Base-by-base conservation (phyloP, 2,797 vertebrate genomes). In the Coreius guichenoti region DNA sequence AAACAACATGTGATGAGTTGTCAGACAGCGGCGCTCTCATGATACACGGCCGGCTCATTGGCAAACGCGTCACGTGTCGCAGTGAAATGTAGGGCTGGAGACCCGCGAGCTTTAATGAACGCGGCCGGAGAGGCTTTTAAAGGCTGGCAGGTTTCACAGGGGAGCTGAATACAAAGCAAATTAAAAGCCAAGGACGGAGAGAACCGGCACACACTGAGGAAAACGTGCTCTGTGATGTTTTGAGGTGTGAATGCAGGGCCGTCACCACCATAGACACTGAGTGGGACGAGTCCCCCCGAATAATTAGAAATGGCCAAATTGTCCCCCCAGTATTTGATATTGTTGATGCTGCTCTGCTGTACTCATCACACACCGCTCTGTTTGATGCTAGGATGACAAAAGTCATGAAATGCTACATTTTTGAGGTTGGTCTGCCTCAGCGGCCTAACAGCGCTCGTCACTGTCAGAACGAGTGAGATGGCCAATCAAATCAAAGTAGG, bases 121-220 rank as follows among this genome's bases (percentile, higher is more conserved):
- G 12, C 31, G 14, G 23, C 65, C 16, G 26, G 21, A 69, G 56
- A 51, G 65, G 16, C 45, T n/a, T 29, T 84, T 47, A 83, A 86
- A 75, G 23, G 14, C 23, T 43, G 61, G 8, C 21, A 23, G 45
- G 19, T 21, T 49, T 87, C 75, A 31, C 33, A 13, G 81, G 33
- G 68, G 31, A 26, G 23, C 68, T 80, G 70, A 83, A 80, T 43
- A 12, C 72, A 80, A 80, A 54, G 69, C 61, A 83, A 83, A 83
- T 83, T 86, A 89, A 89, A 86, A 91, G 31, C 45, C 54, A 74
- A 72, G 65, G 74, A 29, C 63, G 31, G 33, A 77, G 67, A 36
- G 75, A 51, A 11, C 36, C 47, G 12, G 17, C 49, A 16, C 54
- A 68, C n/a, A 43, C 29, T 65, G 23, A 23, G 56, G 56, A 58